Conservation (phyloP, 2,888 invertebrate species). For the Taphrorychus bicolor region DNA sequence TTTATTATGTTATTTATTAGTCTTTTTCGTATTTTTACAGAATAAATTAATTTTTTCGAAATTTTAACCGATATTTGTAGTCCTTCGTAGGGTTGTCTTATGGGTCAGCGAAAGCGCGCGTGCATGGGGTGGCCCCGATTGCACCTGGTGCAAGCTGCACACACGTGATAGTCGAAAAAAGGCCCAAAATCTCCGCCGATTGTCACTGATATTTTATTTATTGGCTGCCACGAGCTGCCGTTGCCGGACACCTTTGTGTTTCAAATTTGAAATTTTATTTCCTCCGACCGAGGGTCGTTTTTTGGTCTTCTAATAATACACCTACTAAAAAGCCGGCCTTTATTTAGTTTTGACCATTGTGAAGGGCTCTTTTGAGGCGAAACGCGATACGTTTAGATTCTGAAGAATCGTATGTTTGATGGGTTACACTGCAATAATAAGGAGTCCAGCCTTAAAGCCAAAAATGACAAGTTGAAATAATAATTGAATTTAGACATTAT, state of each 20-base stretch:
- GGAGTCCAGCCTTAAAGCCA: too few species aligned
- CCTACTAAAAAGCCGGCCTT: conserved; percentile 21
- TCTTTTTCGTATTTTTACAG: too few species aligned
- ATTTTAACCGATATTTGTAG: neutral
- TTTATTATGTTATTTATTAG: too few species aligned
- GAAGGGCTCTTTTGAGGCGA: neutral
- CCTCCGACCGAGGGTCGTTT: conserved; percentile 32
- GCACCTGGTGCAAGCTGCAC: conserved; percentile 47
- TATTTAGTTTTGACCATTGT: neutral
- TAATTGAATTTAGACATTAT: too few species aligned
- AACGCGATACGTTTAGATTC: neutral
- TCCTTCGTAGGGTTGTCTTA: neutral
- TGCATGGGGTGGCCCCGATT: conserved; percentile 40
- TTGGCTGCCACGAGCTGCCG: conserved; percentile 51
- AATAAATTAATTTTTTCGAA: too few species aligned
- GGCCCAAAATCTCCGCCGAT: conserved; percentile 53
- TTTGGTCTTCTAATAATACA: conserved; percentile 33
- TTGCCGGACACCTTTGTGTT: conserved; percentile 48
- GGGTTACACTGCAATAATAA: too few species aligned
- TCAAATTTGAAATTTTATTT: conserved; percentile 47
- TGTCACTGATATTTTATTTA: conserved; percentile 61
- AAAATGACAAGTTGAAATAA: too few species aligned
- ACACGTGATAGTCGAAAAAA: conserved; percentile 47
- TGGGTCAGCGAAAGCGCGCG: conserved; percentile 38
- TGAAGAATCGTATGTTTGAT: too few species aligned